phyloP scores from a whole-genome alignment of 2,797 vertebrate genomes.

The Mormyrops boulengeri region DNA sequence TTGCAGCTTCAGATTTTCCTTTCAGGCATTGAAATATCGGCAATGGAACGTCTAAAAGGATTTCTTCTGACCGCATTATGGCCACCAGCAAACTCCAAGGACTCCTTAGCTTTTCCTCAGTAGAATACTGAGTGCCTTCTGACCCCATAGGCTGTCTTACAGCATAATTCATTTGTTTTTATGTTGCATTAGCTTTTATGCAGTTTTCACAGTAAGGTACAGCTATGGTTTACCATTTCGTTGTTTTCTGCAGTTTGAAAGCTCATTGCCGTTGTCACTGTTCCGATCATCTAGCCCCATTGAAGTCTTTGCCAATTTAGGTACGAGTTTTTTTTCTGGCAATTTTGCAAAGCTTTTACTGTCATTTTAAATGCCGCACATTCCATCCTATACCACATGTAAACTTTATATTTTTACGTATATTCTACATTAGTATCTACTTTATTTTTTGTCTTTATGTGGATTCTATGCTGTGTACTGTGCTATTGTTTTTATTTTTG shows the following conservation, averaged over 20 bases:
- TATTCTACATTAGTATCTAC: not conserved
- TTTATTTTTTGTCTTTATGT: not conserved
- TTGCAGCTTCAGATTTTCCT: not conserved
- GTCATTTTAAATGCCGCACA: not conserved
- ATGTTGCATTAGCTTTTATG: not conserved
- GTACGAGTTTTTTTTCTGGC: not conserved
- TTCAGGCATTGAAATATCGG: not conserved
- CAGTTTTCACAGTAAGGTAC: not conserved
- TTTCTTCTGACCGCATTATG: not conserved
- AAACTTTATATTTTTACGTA: not conserved
- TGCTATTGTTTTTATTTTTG: not conserved
- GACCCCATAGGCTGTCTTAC: not conserved
- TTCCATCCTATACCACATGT: not conserved
- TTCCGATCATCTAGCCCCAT: not conserved
- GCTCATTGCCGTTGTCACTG: not conserved
- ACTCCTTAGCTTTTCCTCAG: not conserved
- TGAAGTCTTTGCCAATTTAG: not conserved
- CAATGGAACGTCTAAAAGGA: not conserved
- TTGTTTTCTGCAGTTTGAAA: not conserved
- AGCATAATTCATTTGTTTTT: not conserved
- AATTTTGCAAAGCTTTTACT: not conserved
- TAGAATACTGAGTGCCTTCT: not conserved
- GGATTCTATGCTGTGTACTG: not conserved
- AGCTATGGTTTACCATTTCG: not conserved
- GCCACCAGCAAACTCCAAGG: not conserved